Evolutionary conservation across 35 echinoderm and acorn worm genomes (phyloP).

Genomic region (Ophiothrix spiculata): DNA sequence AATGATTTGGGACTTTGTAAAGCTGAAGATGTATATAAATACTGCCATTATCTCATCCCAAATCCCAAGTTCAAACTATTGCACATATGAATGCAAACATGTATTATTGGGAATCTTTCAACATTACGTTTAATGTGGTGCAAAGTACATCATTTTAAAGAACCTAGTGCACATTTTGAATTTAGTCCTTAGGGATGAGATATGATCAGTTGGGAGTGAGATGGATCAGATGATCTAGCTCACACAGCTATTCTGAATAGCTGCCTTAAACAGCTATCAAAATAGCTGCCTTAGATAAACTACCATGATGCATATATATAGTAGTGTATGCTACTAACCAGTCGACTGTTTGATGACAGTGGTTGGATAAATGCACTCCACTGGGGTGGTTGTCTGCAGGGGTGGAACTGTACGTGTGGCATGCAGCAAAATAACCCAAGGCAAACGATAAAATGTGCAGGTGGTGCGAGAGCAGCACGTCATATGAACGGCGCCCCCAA

Average conservation of each 20-base stretch:
- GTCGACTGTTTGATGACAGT: constrained; percentile 11
- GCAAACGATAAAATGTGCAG: constrained; percentile 22
- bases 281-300: background rate
- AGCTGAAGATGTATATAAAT: background rate
- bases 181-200: background rate
- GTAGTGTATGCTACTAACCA: constrained; percentile 15
- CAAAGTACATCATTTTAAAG: no score
- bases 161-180: background rate
- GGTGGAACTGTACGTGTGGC: constrained; percentile 23
- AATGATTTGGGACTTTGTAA: background rate
- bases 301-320: background rate
- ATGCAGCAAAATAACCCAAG: constrained; percentile 15
- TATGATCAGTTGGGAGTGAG: background rate
- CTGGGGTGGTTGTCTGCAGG: constrained; percentile 38
- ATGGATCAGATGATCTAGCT: background rate
- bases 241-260: background rate
- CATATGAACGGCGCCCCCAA: no score
- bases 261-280: background rate
- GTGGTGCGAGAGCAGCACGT: background rate
- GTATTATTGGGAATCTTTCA: background rate
- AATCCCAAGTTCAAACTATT: background rate
- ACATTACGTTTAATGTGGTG: no score
- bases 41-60: background rate
- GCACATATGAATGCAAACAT: background rate
- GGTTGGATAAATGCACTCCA: constrained; percentile 44